A percentile compares a stretch with the other conserved stretches of the same genome.
Evolutionary conservation across 2,113 vertebrate genomes (phyloP).

Genomic region (Ptilonorhynchus violaceus): DNA sequence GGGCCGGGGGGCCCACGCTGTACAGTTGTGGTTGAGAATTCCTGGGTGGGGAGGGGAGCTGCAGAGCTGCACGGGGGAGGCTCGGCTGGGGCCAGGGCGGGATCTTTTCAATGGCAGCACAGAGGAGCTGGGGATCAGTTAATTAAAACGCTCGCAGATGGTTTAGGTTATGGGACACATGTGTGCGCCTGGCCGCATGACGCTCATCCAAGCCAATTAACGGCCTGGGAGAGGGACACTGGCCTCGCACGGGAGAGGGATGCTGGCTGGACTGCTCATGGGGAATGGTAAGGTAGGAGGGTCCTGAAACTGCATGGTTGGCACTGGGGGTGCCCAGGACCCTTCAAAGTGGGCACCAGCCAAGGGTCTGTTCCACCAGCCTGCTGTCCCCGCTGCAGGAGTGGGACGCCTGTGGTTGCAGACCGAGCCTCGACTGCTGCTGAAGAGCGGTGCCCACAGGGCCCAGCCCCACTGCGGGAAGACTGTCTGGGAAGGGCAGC

Average conservation of each 20-base stretch:
- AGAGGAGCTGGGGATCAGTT: slow-evolving; percentile 10
- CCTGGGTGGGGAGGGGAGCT: slow-evolving; percentile 40
- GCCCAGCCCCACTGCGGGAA: not conserved
- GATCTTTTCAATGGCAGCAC: slow-evolving; percentile 32
- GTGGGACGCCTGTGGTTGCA: accelerated
- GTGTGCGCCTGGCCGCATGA: slow-evolving; percentile 9
- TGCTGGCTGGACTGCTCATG: not conserved
- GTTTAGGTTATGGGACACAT: slow-evolving; percentile 57
- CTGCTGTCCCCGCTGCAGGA: not conserved
- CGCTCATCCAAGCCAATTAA: not conserved
- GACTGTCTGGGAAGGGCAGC: not conserved
- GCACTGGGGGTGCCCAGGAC: accelerated
- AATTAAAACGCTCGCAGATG: slow-evolving; percentile 17
- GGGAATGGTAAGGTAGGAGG: not conserved
- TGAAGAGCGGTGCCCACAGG: accelerated
- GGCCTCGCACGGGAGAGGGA: not conserved
- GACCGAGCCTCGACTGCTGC: accelerated
- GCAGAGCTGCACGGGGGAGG: not conserved
- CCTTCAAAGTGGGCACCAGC: not conserved
- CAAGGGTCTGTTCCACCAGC: accelerated
- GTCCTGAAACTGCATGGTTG: not conserved
- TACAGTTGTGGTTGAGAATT: slow-evolving; percentile 39
- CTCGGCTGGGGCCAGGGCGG: not conserved
- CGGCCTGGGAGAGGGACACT: not conserved
- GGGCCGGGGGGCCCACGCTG: not conserved